These are phyloP conservation scores for Phengaris alcon DNA, from an alignment of 2,888 invertebrate genomes.

Conservation along the genomic window DNA sequence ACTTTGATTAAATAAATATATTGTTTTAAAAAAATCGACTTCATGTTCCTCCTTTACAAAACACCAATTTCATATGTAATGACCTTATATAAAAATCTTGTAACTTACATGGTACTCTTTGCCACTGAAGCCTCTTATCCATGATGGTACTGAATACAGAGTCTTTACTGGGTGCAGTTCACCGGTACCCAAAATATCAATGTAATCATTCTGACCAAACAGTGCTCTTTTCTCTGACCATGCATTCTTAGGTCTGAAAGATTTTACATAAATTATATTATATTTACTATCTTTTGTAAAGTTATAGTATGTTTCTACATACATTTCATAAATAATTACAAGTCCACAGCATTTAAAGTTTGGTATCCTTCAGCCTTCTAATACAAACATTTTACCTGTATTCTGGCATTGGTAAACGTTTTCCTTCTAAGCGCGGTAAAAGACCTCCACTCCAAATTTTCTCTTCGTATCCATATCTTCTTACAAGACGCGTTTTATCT, in stretches of 20 bases:
- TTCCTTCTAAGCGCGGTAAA: conserved; percentile 82
- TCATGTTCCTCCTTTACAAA: too few relatives aligned
- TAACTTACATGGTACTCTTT: conserved; percentile 87
- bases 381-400: conserved; percentile 67
- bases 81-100: too few relatives aligned
- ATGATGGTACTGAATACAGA: conserved; percentile 90
- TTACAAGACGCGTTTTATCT: conserved; percentile 80
- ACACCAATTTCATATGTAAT: too few relatives aligned
- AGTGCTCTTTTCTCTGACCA: conserved; percentile 90
- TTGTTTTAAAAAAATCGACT: too few relatives aligned
- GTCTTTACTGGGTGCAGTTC: conserved; percentile 89
- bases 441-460: conserved; percentile 82
- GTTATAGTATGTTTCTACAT: too few relatives aligned
- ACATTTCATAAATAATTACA: too few relatives aligned
- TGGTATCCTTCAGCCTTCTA: not conserved
- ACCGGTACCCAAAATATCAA: conserved; percentile 95
- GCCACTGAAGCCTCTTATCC: conserved; percentile 92
- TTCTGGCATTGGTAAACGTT: conserved; percentile 81
- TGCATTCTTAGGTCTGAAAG: conserved; percentile 82
- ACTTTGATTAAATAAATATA: too few relatives aligned
- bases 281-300: not conserved
- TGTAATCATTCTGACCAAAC: conserved; percentile 98
- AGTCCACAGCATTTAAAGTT: not conserved
- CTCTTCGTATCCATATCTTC: conserved; percentile 86
- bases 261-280: not conserved